A percentile compares a stretch with the other conserved stretches of the same genome.
Evolutionary conservation across 2,113 vertebrate genomes (phyloP).

Genomic region (Protobothrops mucrosquamatus): DNA sequence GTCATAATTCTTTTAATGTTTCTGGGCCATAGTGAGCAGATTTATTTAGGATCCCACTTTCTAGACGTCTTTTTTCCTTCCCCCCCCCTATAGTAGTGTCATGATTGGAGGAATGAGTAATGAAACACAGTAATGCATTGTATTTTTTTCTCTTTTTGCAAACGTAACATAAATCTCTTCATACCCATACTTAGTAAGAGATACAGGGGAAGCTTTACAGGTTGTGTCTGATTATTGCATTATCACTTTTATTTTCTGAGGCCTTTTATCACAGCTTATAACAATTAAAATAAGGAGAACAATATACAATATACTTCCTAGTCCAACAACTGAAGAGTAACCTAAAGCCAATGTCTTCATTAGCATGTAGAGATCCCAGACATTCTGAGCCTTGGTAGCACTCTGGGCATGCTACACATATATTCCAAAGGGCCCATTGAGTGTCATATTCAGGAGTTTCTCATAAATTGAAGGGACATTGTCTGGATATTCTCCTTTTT

Average conservation of each 20-base stretch:
- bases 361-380: neutral
- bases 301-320: neutral
- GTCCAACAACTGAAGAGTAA: neutral
- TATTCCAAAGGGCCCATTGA: neutral
- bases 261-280: neutral
- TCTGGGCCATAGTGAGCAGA: no score
- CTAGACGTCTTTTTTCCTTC: no score
- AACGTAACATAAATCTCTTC: no score
- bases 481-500: neutral
- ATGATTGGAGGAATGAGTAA: no score
- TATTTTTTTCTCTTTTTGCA: no score
- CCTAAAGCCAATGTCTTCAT: neutral
- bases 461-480: neutral
- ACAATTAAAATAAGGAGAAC: neutral
- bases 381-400: neutral
- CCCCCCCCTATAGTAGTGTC: no score
- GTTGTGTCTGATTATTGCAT: no score
- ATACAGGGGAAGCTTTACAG: no score
- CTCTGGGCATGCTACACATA: neutral
- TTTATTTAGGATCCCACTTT: no score
- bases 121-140: no score
- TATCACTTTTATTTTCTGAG: neutral
- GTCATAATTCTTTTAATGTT: no score
- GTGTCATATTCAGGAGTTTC: neutral
- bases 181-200: no score